Evolutionary conservation across 2,113 vertebrate genomes (phyloP), one percentile per base, ranked within the genome.

Genomic region (Cheilinus undulatus): DNA sequence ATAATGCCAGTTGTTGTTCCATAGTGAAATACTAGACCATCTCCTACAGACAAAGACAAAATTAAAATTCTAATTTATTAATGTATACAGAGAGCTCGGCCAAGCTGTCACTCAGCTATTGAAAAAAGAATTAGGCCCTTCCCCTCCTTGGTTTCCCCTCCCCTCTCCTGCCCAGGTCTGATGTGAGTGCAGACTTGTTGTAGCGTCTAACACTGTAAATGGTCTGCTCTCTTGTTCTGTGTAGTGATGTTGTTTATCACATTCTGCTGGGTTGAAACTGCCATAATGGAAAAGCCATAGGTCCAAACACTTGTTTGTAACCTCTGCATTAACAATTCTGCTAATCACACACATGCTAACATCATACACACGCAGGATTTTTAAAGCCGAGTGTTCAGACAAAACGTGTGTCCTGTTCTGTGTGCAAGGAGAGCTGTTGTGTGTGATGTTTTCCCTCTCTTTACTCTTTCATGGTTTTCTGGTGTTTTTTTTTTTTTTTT

Each of bases 21-120:
- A 90, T 93, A 95, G 95, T 94, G 92, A 94, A 95, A 95, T 94
- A 91, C 90, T 49, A 83, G 90, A 94, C 92, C 95, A 94, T 94
- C 95, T 96, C 93, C 92, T 90, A 93, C 94, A 95, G 95, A 95
- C 95, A 96, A 96, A 96, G 95, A 93, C 92, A 88, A 93, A 96
- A 97, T 97, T 97, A 96, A 98, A 96, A 99, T 98, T 97, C 95
- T 95, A 97, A 97, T 98, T 96, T 97, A 98, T 98, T 96, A 97
- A 97, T 97, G 96, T 96, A 97, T 98, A 97, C 96, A 93, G 93
- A 95, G 94, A 94, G 91, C 95, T 92, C 87, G 95, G 93, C 95
- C 93, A 95, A 94, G 94, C 96, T 98, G 96, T 96, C 97, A 97
- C 94, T 97, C 96, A 95, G 92, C 86, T 93, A 93, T 95, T 95